phyloP scores from a whole-genome alignment of 2,888 invertebrate genomes.

The Xanthorhoe spadicearia region DNA sequence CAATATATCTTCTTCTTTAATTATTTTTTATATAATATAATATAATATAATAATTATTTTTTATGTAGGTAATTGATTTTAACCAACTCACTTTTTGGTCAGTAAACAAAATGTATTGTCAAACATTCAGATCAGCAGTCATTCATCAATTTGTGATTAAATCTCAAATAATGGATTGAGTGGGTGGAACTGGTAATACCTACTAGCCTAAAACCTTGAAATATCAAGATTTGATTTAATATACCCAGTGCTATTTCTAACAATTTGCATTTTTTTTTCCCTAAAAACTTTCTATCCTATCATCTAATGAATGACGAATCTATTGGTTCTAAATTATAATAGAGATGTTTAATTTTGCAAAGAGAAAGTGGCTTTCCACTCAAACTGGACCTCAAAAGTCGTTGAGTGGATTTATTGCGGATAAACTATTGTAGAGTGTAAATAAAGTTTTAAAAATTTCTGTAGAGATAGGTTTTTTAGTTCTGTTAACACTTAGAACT shows the following conservation, averaged over 20 bases:
- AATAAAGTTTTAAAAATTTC: too few species aligned
- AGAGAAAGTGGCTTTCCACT: constrained; percentile 1
- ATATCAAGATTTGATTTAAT: neutral
- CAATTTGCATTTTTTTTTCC: neutral
- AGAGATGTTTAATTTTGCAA: neutral
- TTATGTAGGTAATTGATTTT: too few species aligned
- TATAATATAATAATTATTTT: too few species aligned
- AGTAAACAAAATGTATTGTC: too few species aligned
- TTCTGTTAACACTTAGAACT: too few species aligned
- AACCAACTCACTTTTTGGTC: too few species aligned
- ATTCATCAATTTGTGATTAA: neutral
- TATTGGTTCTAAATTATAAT: neutral
- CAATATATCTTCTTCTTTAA: too few species aligned
- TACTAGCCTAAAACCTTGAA: neutral
- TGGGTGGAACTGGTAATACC: neutral
- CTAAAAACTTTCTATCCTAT: neutral
- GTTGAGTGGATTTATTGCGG: neutral
- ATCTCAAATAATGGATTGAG: neutral
- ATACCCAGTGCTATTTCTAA: neutral
- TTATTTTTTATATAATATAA: too few species aligned
- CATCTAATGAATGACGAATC: neutral
- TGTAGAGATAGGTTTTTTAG: too few species aligned
- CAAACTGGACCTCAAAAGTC: constrained; percentile 3
- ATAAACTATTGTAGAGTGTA: neutral
- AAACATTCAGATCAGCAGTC: too few species aligned